A percentile compares a stretch with the other conserved stretches of the same genome.
Conservation (phyloP, 2,888 invertebrate species). For the Andrena bicolor region DNA sequence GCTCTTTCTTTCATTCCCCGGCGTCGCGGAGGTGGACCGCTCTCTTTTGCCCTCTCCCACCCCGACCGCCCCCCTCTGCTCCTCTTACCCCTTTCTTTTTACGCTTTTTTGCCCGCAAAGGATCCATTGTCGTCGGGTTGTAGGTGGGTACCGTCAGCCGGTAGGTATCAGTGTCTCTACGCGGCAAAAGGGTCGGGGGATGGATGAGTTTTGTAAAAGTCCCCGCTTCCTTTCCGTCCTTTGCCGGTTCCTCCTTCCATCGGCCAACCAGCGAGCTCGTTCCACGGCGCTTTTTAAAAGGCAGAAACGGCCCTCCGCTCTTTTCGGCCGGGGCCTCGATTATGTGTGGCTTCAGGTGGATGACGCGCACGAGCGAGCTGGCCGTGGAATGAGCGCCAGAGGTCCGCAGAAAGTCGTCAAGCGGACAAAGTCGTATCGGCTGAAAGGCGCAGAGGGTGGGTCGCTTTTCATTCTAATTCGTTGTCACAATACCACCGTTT, state of each 20-base stretch:
- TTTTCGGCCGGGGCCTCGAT: slow-evolving; percentile 56
- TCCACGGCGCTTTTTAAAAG: slow-evolving; percentile 65
- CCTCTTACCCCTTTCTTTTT: slow-evolving; percentile 75
- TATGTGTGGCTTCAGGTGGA: slow-evolving; percentile 60
- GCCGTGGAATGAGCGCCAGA: slow-evolving; percentile 32
- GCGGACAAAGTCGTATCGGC: slow-evolving; percentile 58
- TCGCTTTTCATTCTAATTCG: slow-evolving; percentile 63
- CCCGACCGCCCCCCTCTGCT: slow-evolving; percentile 46
- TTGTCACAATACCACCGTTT: slow-evolving; percentile 51
- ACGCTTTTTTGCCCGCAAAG: slow-evolving; percentile 82
- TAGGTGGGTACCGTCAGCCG: slow-evolving; percentile 80
- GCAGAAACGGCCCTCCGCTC: slow-evolving; percentile 60
- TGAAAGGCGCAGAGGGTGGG: slow-evolving; percentile 23
- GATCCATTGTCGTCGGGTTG: slow-evolving; percentile 83
- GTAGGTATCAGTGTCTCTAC: slow-evolving; percentile 81
- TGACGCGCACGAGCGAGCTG: slow-evolving; percentile 59
- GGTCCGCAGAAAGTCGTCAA: slow-evolving; percentile 53
- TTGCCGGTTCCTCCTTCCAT: slow-evolving; percentile 49
- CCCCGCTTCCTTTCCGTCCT: slow-evolving; percentile 63
- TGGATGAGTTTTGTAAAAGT: slow-evolving; percentile 76
- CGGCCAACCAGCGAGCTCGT: slow-evolving; percentile 26
- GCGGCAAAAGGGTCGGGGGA: slow-evolving; percentile 68
- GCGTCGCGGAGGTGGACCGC: slow-evolving; percentile 72
- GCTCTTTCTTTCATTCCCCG: slow-evolving; percentile 81
- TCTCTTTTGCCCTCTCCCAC: slow-evolving; percentile 60